These are phyloP conservation scores for Drosophila serrata DNA, from an alignment of 1,140 invertebrate species.

Conservation along the genomic window DNA sequence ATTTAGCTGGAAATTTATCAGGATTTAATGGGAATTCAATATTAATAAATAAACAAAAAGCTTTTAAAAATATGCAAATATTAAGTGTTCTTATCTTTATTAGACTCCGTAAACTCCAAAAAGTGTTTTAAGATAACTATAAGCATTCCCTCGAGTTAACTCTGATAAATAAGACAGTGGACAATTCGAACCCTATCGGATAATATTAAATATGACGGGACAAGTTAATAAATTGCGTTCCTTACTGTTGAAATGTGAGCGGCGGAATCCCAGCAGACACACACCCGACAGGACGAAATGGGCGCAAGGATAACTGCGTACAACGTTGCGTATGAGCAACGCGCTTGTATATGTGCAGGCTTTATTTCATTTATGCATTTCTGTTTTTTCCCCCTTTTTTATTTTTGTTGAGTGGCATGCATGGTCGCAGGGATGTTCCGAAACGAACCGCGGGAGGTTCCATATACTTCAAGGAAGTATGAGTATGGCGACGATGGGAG, in stretches of 20 bases:
- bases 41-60: background rate
- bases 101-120: no score
- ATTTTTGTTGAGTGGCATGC: conserved; percentile 45
- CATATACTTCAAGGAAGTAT: conserved; percentile 12
- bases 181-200: conserved; percentile 11
- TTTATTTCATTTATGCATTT: conserved; percentile 49
- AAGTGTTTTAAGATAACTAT: background rate
- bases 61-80: background rate
- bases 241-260: conserved; percentile 50
- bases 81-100: no score
- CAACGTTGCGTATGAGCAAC: conserved; percentile 75
- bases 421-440: conserved; percentile 30
- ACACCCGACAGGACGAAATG: conserved; percentile 46
- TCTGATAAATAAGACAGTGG: background rate
- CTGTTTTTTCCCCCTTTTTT: background rate
- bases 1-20: background rate
- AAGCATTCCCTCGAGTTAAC: background rate
- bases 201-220: conserved; percentile 37
- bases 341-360: conserved; percentile 9
- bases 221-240: conserved; percentile 51
- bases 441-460: conserved; percentile 22
- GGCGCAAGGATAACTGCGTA: conserved; percentile 79
- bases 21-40: background rate
- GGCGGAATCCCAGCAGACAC: conserved; percentile 19
- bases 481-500: conserved; percentile 19